A percentile compares a stretch with the other conserved stretches of the same genome.
Conservation (phyloP, 37 sponge, comb jelly and placozoan genomes). For the Spongilla lacustris region DNA sequence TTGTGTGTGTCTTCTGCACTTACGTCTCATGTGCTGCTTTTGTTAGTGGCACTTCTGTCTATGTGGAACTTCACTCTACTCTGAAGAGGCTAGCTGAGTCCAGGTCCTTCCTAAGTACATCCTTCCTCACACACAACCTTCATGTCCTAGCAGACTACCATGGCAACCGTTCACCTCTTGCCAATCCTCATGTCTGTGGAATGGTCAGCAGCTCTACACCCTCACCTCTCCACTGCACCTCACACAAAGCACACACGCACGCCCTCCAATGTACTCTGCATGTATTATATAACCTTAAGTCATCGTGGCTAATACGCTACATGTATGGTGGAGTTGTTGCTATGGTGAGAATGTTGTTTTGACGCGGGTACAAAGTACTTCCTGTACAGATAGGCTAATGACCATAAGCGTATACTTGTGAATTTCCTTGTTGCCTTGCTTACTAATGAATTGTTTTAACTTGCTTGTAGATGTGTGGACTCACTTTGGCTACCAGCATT, state of each 20-base stretch:
- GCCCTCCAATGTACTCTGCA: neutral
- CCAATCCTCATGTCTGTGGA: constrained; percentile 62
- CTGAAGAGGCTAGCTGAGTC: neutral
- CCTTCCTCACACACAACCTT: constrained; percentile 31
- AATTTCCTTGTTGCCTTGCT: neutral
- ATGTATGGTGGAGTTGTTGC: neutral
- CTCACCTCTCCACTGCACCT: neutral
- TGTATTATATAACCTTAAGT: neutral
- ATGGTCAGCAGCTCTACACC: constrained; percentile 48
- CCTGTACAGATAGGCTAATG: neutral
- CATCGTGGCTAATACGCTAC: neutral
- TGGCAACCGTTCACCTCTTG: constrained; percentile 91
- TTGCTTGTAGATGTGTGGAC: constrained; percentile 50
- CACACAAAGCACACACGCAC: neutral
- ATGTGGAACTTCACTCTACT: neutral
- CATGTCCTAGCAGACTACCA: constrained; percentile 82
- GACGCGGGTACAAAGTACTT: neutral
- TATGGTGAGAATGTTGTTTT: neutral
- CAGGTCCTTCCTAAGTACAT: neutral
- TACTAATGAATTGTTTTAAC: neutral
- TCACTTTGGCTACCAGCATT: constrained; percentile 29
- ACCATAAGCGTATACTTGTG: neutral
- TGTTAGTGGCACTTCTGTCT: neutral
- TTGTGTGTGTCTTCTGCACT: constrained; percentile 10
- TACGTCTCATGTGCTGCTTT: neutral